A percentile compares a stretch with the other conserved stretches of the same genome.
Evolutionary conservation across 2,113 vertebrate genomes (phyloP).

Genomic region (Chaetura pelagica): DNA sequence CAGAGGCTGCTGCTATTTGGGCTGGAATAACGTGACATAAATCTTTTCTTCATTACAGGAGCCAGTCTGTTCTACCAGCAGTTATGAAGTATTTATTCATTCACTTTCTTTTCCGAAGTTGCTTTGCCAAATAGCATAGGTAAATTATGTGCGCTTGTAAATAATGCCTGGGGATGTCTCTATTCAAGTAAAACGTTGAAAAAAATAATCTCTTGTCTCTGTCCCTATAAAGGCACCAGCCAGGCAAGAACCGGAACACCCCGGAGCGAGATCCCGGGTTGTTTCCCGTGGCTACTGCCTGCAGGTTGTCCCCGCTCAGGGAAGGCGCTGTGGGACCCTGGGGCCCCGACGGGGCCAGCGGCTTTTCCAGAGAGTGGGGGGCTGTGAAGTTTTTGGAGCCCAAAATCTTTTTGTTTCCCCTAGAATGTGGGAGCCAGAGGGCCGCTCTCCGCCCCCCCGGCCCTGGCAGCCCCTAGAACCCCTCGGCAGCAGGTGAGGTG

Average conservation of each 20-base stretch:
- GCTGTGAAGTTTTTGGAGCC: not conserved
- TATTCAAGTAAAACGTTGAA: slow-evolving; percentile 76
- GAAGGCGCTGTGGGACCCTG: not conserved
- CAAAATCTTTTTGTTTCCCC: not conserved
- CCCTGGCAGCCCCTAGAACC: not conserved
- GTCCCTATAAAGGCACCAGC: slow-evolving; percentile 42
- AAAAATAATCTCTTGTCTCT: slow-evolving; percentile 28
- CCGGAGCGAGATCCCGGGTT: not conserved
- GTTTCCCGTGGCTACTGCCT: not conserved
- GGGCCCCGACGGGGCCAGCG: not conserved
- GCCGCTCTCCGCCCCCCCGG: rapidly evolving
- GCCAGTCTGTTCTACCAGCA: slow-evolving; percentile 85
- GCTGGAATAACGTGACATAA: slow-evolving; percentile 97
- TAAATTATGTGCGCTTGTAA: slow-evolving; percentile 86
- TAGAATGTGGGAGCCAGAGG: not conserved
- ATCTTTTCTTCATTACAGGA: slow-evolving; percentile 96
- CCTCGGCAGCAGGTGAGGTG: not conserved
- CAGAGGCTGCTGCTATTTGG: slow-evolving; percentile 93
- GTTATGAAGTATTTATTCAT: slow-evolving; percentile 91
- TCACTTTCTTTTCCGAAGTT: slow-evolving; percentile 84
- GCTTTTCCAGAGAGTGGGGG: not conserved
- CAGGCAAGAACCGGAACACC: not conserved
- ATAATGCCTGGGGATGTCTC: slow-evolving; percentile 82
- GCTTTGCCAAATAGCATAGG: slow-evolving; percentile 87
- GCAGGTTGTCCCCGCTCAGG: not conserved